phyloP scores from a whole-genome alignment of 2,797 vertebrate genomes.

The Schizothorax lantsangensis region DNA sequence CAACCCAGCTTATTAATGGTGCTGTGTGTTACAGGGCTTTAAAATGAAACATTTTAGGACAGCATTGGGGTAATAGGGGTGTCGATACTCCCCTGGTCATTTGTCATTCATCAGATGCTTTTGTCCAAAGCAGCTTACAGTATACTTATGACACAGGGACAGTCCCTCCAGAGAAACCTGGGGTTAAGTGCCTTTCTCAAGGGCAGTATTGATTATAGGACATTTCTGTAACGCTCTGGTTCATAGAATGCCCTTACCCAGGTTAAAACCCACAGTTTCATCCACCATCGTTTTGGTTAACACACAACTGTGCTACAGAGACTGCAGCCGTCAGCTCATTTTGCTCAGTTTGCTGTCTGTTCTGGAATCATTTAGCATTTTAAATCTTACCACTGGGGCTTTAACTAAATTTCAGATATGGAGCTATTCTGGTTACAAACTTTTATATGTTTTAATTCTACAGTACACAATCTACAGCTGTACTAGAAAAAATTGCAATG shows the following conservation, averaged over 20 bases:
- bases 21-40: slow-evolving; percentile 35
- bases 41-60: slow-evolving; percentile 10
- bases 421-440: not conserved
- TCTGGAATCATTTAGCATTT: slow-evolving; percentile 8
- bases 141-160: not conserved
- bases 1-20: slow-evolving; percentile 11
- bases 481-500: not conserved
- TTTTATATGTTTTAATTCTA: not conserved
- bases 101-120: slow-evolving; percentile 27
- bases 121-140: slow-evolving; percentile 7
- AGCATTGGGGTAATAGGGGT: not conserved
- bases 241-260: slow-evolving; percentile 41
- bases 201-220: slow-evolving; percentile 32
- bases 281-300: not conserved
- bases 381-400: slow-evolving; percentile 45
- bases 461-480: slow-evolving; percentile 5
- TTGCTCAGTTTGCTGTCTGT: not conserved
- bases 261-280: slow-evolving; percentile 3
- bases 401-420: not conserved
- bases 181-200: slow-evolving; percentile 52
- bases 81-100: not conserved
- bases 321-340: slow-evolving; percentile 1
- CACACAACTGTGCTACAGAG: not conserved
- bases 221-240: slow-evolving; percentile 75
- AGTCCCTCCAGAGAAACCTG: slow-evolving; percentile 30